Evolutionary conservation across 2,888 invertebrate species (phyloP).

Genomic region (Pyrocoelia pectoralis): DNA sequence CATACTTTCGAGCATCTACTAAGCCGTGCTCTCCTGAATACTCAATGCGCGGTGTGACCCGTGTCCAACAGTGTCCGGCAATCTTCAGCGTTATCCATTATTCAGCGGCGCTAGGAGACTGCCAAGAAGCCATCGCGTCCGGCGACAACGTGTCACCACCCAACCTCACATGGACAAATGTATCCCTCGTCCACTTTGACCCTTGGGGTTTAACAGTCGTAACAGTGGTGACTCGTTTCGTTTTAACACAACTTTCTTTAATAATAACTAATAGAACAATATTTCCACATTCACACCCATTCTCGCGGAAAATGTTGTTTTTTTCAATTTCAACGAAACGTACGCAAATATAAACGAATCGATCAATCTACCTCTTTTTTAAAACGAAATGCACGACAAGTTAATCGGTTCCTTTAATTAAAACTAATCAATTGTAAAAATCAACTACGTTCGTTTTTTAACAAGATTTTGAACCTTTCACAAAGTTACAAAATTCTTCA

Average conservation of each 20-base stretch:
- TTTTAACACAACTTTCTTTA: slow-evolving; percentile 13
- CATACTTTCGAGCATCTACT: slow-evolving; percentile 35
- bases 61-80: slow-evolving; percentile 56
- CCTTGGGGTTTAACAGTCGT: slow-evolving; percentile 41
- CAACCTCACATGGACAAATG: slow-evolving; percentile 52
- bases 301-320: no score
- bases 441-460: slow-evolving; percentile 44
- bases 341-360: not conserved
- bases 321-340: no score
- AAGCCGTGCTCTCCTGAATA: slow-evolving; percentile 45
- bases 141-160: slow-evolving; percentile 54
- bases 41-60: slow-evolving; percentile 54
- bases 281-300: not conserved
- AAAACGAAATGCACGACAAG: not conserved
- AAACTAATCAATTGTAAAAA: slow-evolving; percentile 42
- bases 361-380: not conserved
- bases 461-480: slow-evolving; percentile 42
- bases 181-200: slow-evolving; percentile 55
- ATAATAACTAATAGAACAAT: slow-evolving; percentile 3
- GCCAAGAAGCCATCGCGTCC: slow-evolving; percentile 57
- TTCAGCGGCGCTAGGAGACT: slow-evolving; percentile 54
- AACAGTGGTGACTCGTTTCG: slow-evolving; percentile 34
- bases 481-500: slow-evolving; percentile 43
- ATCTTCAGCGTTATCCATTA: slow-evolving; percentile 57
- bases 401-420: slow-evolving; percentile 37